Percentiles rank a stretch among this genome's conserved stretches.
Evolutionary conservation across 2,113 vertebrate species (phyloP).

Genomic region (Scalopus aquaticus): DNA sequence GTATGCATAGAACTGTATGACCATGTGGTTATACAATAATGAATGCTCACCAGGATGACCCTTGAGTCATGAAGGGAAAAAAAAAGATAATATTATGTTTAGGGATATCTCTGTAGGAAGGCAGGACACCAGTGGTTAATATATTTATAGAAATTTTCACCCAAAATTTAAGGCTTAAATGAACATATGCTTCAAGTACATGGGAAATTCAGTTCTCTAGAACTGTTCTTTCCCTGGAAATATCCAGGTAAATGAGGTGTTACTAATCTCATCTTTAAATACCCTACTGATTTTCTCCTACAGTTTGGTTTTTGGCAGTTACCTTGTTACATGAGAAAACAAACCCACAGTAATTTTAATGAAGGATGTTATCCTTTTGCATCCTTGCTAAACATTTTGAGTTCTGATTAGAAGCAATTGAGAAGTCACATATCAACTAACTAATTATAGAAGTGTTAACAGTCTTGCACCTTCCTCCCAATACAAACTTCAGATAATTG

Average conservation of each 20-base stretch:
- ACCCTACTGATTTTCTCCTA: slow-evolving; percentile 12
- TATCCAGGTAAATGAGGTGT: slow-evolving; percentile 44
- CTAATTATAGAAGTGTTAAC: not conserved
- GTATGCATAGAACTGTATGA: not conserved
- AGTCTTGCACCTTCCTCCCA: not conserved
- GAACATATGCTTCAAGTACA: not conserved
- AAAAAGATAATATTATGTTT: not conserved
- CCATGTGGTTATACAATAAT: not conserved
- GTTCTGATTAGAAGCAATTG: not conserved
- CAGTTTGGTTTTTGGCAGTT: not conserved
- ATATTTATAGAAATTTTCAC: slow-evolving; percentile 21
- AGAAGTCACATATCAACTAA: not conserved
- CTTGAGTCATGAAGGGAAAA: not conserved
- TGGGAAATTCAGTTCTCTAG: slow-evolving; percentile 16
- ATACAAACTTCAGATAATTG: not conserved
- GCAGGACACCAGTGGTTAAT: not conserved
- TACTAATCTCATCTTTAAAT: slow-evolving; percentile 50
- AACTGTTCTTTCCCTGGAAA: slow-evolving; percentile 25
- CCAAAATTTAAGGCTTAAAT: slow-evolving; percentile 1
- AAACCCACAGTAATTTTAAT: not conserved
- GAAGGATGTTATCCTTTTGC: slow-evolving; percentile 21
- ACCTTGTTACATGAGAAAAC: slow-evolving; percentile 2
- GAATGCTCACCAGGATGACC: not conserved
- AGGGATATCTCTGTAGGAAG: not conserved
- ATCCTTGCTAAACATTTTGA: not conserved